Evolutionary conservation across 2,797 vertebrate genomes (phyloP).

Genomic region (Sus cebifrons): DNA sequence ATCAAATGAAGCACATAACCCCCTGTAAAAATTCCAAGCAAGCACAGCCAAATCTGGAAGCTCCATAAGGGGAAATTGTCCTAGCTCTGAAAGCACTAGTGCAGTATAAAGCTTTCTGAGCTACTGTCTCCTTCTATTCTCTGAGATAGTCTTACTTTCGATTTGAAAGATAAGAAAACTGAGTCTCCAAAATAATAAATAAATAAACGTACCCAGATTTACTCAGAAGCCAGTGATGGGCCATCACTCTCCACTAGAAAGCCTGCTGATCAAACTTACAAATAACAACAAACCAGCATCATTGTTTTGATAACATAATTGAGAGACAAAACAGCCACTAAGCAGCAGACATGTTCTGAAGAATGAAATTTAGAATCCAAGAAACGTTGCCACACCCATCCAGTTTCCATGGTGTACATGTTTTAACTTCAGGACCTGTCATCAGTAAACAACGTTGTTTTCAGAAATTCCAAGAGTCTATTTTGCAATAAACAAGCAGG

Average conservation of each 20-base stretch:
- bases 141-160: neutral
- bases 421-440: slow-evolving; percentile 41
- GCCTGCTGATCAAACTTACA: neutral
- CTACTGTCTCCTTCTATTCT: neutral
- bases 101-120: neutral
- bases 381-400: neutral
- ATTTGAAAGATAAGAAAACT: slow-evolving; percentile 52
- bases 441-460: slow-evolving; percentile 39
- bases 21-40: neutral
- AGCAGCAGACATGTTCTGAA: neutral
- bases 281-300: neutral
- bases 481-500: neutral
- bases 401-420: neutral
- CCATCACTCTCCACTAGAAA: neutral
- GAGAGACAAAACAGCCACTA: neutral
- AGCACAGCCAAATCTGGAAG: neutral
- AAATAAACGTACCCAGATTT: neutral
- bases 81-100: neutral
- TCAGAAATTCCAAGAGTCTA: slow-evolving; percentile 19
- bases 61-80: neutral
- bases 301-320: neutral
- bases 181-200: neutral
- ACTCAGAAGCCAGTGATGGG: neutral
- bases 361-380: neutral
- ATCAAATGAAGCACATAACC: neutral